Evolutionary conservation across 1,140 invertebrate species (phyloP).

Genomic region (Teleogryllus occipitalis): DNA sequence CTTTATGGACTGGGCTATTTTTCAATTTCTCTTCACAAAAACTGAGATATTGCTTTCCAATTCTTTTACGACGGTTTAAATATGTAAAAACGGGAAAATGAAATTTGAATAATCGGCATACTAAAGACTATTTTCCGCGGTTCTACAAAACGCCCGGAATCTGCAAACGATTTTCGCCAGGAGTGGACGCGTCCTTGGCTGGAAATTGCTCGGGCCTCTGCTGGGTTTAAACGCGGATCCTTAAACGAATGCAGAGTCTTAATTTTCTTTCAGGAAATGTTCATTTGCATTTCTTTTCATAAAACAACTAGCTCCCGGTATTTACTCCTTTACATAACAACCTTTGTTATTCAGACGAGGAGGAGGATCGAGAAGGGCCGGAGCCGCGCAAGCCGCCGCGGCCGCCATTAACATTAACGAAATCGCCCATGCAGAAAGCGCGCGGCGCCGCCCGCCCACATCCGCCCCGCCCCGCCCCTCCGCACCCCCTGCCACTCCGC

Average conservation of each 20-base stretch:
- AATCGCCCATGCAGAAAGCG: background rate
- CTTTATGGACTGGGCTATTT: no score
- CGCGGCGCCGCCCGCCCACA: no score
- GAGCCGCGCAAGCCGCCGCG: background rate
- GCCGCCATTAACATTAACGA: background rate
- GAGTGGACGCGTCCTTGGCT: background rate
- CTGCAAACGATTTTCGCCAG: background rate
- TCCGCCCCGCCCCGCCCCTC: no score
- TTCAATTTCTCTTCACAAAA: no score
- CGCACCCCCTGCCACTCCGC: no score
- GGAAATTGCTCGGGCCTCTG: background rate
- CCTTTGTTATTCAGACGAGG: background rate
- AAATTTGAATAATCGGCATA: no score
- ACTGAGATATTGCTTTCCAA: no score
- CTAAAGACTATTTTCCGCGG: background rate
- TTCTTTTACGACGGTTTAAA: no score
- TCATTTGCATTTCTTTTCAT: conserved; percentile 5
- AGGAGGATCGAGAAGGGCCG: background rate
- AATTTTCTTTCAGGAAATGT: conserved; percentile 1
- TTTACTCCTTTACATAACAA: conserved; percentile 2
- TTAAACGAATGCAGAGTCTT: conserved; percentile 1
- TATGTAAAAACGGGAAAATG: no score
- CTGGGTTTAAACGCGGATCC: background rate
- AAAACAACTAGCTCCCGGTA: background rate
- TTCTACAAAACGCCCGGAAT: background rate